Evolutionary conservation across 2,888 invertebrate genomes (phyloP).

Genomic region (Drosophila tanythrix): DNA sequence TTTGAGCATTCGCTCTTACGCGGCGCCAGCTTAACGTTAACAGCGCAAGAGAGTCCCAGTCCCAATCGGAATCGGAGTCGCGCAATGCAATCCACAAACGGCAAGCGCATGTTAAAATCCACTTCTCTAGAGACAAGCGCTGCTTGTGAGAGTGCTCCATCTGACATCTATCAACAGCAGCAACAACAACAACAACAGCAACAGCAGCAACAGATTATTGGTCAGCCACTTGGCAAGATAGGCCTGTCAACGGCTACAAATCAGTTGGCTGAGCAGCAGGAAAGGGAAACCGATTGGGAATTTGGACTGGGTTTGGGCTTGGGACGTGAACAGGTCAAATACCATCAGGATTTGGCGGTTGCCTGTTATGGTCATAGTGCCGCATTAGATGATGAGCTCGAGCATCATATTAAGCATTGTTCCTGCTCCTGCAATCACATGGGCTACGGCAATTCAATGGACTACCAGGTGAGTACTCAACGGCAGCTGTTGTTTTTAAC

Average conservation of each 20-base stretch:
- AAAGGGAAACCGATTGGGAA: constrained; percentile 34
- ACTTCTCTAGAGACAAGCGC: constrained; percentile 68
- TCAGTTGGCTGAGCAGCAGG: constrained; percentile 59
- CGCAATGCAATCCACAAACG: constrained; percentile 59
- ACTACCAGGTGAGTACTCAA: constrained; percentile 89
- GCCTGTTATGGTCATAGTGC: constrained; percentile 60
- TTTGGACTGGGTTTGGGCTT: constrained; percentile 20
- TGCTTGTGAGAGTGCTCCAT: constrained; percentile 20
- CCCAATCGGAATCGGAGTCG: constrained; percentile 45
- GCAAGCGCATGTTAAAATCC: constrained; percentile 70
- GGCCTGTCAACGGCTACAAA: constrained; percentile 56
- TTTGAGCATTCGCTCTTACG: constrained; percentile 76
- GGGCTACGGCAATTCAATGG: constrained; percentile 96
- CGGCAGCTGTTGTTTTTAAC: background rate
- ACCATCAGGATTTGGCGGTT: constrained; percentile 51
- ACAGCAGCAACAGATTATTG: constrained; percentile 64
- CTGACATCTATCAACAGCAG: constrained; percentile 32
- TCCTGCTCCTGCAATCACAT: constrained; percentile 96
- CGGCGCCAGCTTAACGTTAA: constrained; percentile 68
- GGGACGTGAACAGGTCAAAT: constrained; percentile 50
- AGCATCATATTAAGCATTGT: constrained; percentile 95
- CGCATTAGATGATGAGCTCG: constrained; percentile 91
- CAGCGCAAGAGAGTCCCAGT: constrained; percentile 65
- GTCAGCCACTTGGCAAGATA: constrained; percentile 54
- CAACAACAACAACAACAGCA: constrained; percentile 43